Conservation (phyloP, 2,797 vertebrate genomes). For the Brachyrhaphis roseni region DNA sequence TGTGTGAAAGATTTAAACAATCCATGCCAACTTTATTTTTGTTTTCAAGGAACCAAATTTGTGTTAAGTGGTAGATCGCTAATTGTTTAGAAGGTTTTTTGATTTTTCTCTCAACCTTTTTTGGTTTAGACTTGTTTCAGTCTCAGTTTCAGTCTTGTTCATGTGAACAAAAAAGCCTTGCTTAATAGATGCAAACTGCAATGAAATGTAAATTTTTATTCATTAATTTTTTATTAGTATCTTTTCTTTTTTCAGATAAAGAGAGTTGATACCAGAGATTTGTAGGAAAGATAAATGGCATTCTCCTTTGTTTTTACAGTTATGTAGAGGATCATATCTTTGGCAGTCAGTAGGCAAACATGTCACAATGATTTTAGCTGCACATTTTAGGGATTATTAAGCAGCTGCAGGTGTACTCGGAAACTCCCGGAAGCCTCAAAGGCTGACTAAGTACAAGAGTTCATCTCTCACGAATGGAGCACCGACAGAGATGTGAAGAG, state of each 20-base stretch:
- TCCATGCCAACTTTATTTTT: background rate
- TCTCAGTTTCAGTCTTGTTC: background rate
- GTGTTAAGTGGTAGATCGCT: background rate
- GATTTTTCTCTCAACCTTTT: background rate
- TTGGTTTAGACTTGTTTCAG: background rate
- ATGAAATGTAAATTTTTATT: background rate
- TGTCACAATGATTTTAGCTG: conserved; percentile 55
- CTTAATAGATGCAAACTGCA: background rate
- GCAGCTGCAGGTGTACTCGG: conserved; percentile 62
- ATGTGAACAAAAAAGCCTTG: background rate
- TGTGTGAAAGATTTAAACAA: background rate
- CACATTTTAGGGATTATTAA: conserved; percentile 51
- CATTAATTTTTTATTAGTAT: background rate
- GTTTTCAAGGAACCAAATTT: background rate
- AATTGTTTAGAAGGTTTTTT: background rate
- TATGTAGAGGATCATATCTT: conserved; percentile 31
- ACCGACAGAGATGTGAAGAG: conserved; percentile 12
- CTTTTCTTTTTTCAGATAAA: conserved; percentile 2
- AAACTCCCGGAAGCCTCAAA: conserved; percentile 47
- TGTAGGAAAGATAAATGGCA: conserved; percentile 8
- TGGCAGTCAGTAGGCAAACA: conserved; percentile 27
- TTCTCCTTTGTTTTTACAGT: conserved; percentile 12
- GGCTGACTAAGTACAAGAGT: conserved; percentile 41
- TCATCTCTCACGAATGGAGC: conserved; percentile 38
- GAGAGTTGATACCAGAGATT: background rate